A percentile compares a stretch with the other conserved stretches of the same genome.
Evolutionary conservation across 2,888 invertebrate genomes (phyloP).

Genomic region (Noctua janthe): DNA sequence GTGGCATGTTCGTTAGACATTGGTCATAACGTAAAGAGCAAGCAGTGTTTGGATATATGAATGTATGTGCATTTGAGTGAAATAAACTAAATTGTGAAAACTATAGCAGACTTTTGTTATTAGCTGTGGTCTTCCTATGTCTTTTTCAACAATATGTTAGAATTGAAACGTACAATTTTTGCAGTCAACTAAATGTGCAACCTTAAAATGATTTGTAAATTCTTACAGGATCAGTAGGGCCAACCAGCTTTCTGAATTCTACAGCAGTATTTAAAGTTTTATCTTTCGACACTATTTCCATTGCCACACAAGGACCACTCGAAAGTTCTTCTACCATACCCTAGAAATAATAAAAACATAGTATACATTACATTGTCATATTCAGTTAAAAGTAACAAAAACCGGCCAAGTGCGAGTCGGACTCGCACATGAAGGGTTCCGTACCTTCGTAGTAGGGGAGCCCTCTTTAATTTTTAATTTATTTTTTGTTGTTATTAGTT

Average conservation of each 20-base stretch:
- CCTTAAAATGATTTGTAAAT: background rate
- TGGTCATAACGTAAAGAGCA: no score
- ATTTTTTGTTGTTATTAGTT: no score
- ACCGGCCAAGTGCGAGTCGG: no score
- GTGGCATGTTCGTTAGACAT: no score
- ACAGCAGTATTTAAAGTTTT: constrained; percentile 90
- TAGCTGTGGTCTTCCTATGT: background rate
- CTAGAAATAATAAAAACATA: constrained; percentile 78
- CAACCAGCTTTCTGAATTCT: constrained; percentile 95
- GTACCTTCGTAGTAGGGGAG: no score
- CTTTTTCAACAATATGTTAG: background rate
- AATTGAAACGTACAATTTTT: background rate
- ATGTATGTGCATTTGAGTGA: background rate
- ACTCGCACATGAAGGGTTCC: no score
- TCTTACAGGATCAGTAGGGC: constrained; percentile 97
- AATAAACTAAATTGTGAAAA: background rate
- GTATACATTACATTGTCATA: background rate
- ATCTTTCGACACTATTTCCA: constrained; percentile 94
- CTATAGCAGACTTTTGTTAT: background rate
- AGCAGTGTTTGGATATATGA: no score
- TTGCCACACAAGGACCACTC: constrained; percentile 95
- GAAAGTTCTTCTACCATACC: constrained; percentile 96
- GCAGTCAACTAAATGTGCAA: background rate
- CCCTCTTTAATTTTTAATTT: no score
- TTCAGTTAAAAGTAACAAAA: background rate